Evolutionary conservation across 2,797 vertebrate species (phyloP), one percentile per base, ranked within the genome.

Genomic region (Rhinoraja longicauda): DNA sequence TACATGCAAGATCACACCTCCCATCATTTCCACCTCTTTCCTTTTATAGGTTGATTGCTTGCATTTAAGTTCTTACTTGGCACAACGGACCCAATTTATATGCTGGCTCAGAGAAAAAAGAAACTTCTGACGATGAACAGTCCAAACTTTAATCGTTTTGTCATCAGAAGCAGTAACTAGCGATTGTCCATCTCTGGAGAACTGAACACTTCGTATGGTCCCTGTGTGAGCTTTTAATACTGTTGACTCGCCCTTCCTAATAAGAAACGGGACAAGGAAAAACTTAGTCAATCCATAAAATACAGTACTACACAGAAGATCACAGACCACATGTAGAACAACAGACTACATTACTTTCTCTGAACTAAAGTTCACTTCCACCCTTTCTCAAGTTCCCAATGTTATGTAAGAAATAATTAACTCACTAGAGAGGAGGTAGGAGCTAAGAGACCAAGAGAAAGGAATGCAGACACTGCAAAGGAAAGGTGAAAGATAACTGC

Each of bases 1-100:
- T 24, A 36, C 53, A 1, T 82, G 45, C 53, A 32, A 32, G 17
- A 36, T 19, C 62, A 29, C 29, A 12, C 62, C 62, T 29, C 29
- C 15, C 6, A 88, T 19, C 21, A 67, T 88, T 88, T 67, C 17
- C n/a, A n/a, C 29, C 17, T 67, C 59, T 59, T 19, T 9, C 15
- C n/a, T 67, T 1, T 88, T 32, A 64, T 36, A 88, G 15, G 17
- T 67, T 67, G 8, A 88, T 9, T 36, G 32, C 62, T 9, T 36
- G 12, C 13, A 62, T 32, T 32, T 72, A 0, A 0, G 57, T 1
- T 95, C 97, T 67, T 96, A 99, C 99, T 96, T 98, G 93, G 98
- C 99, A 96, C 98, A 99, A 94, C 99, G 98, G 94, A 99, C 98
- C 99, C 99, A 99, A 96, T 99, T 99, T 94, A 98, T 98, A 95